A percentile compares a stretch with the other conserved stretches of the same genome.
Conservation (phyloP, 2,797 vertebrate genomes). For the Carduelis carduelis region DNA sequence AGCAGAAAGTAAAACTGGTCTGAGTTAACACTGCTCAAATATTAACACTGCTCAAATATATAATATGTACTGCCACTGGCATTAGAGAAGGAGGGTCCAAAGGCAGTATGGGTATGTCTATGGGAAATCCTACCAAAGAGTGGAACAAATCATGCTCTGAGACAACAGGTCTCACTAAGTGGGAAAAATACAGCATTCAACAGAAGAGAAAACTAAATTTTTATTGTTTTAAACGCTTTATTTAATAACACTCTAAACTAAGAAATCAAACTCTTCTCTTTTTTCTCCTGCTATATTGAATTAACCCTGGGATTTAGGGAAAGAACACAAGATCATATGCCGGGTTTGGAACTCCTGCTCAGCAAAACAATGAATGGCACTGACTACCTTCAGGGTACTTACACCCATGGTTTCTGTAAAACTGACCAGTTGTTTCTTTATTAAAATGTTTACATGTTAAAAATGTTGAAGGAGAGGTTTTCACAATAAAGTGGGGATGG, state of each 20-base stretch:
- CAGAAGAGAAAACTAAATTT: neutral
- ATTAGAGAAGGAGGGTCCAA: neutral
- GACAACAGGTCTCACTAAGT: neutral
- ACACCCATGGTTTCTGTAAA: neutral
- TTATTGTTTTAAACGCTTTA: neutral
- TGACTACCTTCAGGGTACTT: neutral
- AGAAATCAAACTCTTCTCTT: neutral
- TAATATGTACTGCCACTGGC: neutral
- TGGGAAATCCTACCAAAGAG: neutral
- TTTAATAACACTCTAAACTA: neutral
- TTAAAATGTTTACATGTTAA: neutral
- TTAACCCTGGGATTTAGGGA: neutral
- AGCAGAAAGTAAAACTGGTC: neutral
- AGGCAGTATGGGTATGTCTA: neutral
- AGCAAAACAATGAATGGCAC: neutral
- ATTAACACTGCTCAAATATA: neutral
- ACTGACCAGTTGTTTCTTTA: neutral
- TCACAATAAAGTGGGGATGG: neutral
- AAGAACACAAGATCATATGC: neutral
- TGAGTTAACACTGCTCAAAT: neutral
- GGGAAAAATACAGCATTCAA: neutral
- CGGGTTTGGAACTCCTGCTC: neutral
- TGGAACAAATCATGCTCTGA: neutral
- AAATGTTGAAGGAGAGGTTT: slow-evolving; percentile 7
- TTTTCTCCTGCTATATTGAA: neutral